Evolutionary conservation across 1,140 invertebrate species (phyloP).

Genomic region (Lepidotrigona ventralis): DNA sequence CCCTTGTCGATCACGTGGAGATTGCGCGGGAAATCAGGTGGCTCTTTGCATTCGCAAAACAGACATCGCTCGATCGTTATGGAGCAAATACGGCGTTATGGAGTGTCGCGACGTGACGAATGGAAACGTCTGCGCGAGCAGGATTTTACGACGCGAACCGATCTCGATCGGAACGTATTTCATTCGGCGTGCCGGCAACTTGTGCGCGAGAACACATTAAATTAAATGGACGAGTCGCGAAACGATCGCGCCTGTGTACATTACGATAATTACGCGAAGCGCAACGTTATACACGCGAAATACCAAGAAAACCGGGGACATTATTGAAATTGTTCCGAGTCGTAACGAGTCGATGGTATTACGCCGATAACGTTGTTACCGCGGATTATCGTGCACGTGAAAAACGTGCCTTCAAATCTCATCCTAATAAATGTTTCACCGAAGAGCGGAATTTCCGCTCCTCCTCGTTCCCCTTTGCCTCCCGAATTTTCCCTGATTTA

Average conservation of each 20-base stretch:
- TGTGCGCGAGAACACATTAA: conserved; percentile 43
- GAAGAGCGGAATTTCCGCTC: neutral
- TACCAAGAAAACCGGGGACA: conserved; percentile 36
- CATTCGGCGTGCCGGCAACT: conserved; percentile 27
- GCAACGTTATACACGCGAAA: conserved; percentile 37
- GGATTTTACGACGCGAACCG: conserved; percentile 24
- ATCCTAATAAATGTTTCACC: too few species aligned
- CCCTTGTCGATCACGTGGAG: conserved; percentile 89
- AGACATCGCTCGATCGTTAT: neutral
- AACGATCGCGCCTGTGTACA: conserved; percentile 35
- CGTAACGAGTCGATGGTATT: conserved; percentile 28
- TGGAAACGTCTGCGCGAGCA: too few species aligned
- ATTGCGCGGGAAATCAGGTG: conserved; percentile 92
- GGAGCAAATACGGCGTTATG: too few species aligned
- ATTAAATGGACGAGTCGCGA: conserved; percentile 59
- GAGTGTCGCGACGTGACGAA: too few species aligned
- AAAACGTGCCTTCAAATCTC: neutral
- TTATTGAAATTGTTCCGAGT: conserved; percentile 44
- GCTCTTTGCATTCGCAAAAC: conserved; percentile 79
- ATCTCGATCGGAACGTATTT: conserved; percentile 48
- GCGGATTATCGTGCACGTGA: neutral
- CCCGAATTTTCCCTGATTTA: neutral
- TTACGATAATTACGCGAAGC: conserved; percentile 60
- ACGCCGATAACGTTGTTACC: conserved; percentile 41
- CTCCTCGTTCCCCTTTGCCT: neutral